Base-by-base conservation (phyloP, 2,797 vertebrate species). In the Acanthopagrus latus region DNA sequence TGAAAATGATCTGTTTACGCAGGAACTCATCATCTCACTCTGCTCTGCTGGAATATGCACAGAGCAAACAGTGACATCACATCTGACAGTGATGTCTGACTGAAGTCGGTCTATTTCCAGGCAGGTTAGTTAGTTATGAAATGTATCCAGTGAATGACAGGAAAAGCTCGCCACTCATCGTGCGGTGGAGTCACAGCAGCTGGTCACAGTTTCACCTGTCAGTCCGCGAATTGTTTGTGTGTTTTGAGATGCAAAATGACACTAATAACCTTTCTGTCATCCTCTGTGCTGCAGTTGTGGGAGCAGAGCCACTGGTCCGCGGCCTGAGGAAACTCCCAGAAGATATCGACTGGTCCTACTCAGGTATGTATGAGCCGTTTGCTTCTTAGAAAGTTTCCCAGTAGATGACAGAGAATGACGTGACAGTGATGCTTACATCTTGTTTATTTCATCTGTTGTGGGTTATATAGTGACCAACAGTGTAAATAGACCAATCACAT, bases 301-400 rank as follows among this genome's bases (percentile, higher is more conserved):
- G 91, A 38, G 88, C 82, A 10, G 91, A 88, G 62, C 85, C 86
- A 21, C 73, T 92, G 84, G 73, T 88, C 73, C 88, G 92, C 80
- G 90, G 89, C 14, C 89, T 94, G 84, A 93, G 95, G 84, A 98
- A 97, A 92, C 89, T 96, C 89, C 91, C 94, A 0, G 97, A 98
- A 89, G 96, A 97, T 46, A 94, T 97, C 56, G 96, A 97, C 77
- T 99, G 98, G 98, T 99, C 98, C 13, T 99, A 99, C 66, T 94
- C 97, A 95, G 98, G 98, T 99, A 93, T 38, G 93, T 91, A 25
- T 41, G 25, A 51, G 25, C 16, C 1, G 1, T 44, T 60, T n/a
- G n/a, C n/a, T n/a, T n/a, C n/a, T n/a, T n/a, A n/a, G n/a, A n/a
- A n/a, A n/a, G n/a, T n/a, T n/a, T n/a, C n/a, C n/a, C n/a, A n/a